Conservation (phyloP, 2,797 vertebrate genomes). For the Bryconaethiops microstoma region DNA sequence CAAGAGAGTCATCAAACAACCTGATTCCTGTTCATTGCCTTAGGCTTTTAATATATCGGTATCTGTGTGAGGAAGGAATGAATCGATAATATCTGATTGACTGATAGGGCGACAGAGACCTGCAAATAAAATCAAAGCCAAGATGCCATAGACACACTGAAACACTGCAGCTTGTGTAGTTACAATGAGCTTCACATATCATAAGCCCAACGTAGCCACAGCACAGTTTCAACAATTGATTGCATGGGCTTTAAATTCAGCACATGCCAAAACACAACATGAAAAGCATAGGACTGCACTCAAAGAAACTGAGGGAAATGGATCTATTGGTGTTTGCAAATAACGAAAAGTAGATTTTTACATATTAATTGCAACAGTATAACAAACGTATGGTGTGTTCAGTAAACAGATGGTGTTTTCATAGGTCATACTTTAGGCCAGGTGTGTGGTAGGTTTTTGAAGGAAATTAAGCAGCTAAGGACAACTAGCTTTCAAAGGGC, state of each 20-base stretch:
- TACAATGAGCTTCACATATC: neutral
- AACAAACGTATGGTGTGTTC: too few species aligned
- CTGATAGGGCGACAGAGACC: neutral
- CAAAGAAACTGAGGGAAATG: too few species aligned
- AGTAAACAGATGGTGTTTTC: too few species aligned
- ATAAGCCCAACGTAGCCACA: neutral
- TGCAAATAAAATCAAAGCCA: neutral
- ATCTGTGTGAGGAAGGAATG: neutral
- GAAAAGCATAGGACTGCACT: too few species aligned
- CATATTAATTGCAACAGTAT: too few species aligned
- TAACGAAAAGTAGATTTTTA: too few species aligned
- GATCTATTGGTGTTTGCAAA: too few species aligned
- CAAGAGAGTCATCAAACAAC: conserved; percentile 10
- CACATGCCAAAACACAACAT: too few species aligned
- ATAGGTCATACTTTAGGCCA: neutral
- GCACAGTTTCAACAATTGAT: neutral
- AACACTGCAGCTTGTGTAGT: neutral
- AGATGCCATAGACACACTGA: neutral
- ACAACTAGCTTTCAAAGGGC: too few species aligned
- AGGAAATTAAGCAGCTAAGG: neutral
- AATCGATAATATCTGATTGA: neutral
- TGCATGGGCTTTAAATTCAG: too few species aligned
- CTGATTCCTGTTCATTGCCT: neutral
- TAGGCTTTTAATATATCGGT: neutral
- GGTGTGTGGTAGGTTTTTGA: neutral